These are phyloP conservation scores for Drepana arcuata DNA, from an alignment of 1,140 invertebrate genomes.

Conservation along the genomic window DNA sequence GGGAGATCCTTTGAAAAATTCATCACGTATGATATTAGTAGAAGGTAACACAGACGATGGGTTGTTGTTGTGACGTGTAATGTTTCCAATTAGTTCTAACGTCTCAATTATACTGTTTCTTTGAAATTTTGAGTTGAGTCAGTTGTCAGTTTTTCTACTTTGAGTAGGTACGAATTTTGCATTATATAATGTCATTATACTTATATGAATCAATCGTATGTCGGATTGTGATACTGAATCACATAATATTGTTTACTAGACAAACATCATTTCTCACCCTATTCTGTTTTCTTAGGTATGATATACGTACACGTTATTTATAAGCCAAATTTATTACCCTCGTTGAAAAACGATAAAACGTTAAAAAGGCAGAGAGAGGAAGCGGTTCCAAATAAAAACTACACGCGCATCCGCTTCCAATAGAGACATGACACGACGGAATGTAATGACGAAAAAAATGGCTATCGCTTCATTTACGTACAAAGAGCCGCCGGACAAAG, in stretches of 20 bases:
- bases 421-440: constrained; percentile 30
- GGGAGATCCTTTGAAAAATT: constrained; percentile 26
- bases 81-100: too few relatives aligned
- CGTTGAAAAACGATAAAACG: constrained; percentile 35
- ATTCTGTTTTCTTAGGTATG: too few relatives aligned
- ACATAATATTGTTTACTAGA: constrained; percentile 3
- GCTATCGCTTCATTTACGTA: constrained; percentile 31
- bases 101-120: too few relatives aligned
- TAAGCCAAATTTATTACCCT: constrained; percentile 41
- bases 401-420: constrained; percentile 41
- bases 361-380: constrained; percentile 51
- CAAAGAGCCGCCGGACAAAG: constrained; percentile 40
- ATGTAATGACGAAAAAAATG: constrained; percentile 30
- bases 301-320: too few relatives aligned
- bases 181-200: too few relatives aligned
- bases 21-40: constrained; percentile 40
- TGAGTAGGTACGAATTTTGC: too few relatives aligned
- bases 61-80: too few relatives aligned
- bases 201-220: too few relatives aligned
- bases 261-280: too few relatives aligned
- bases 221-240: neutral
- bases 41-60: too few relatives aligned
- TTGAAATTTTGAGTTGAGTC: too few relatives aligned
- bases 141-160: too few relatives aligned
- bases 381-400: constrained; percentile 40